A percentile compares a stretch with the other conserved stretches of the same genome.
Evolutionary conservation across 2,113 vertebrate genomes (phyloP).

Genomic region (Rhinoptilus africanus): DNA sequence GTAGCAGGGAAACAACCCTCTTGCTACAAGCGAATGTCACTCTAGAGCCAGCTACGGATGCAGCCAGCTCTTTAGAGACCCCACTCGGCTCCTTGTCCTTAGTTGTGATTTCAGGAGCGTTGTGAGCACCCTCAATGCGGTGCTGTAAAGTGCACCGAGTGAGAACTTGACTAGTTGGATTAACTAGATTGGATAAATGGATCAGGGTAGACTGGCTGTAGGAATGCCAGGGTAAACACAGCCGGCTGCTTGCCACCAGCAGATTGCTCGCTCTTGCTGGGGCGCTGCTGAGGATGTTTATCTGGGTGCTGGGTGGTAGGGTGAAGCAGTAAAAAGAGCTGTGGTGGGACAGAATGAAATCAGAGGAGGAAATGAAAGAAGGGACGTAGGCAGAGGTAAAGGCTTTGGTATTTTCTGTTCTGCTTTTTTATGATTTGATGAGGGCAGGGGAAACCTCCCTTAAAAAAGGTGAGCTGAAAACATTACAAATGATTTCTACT

Average conservation of each 20-base stretch:
- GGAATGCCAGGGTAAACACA: background rate
- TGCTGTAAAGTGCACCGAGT: background rate
- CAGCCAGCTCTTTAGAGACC: background rate
- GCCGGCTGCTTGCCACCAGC: background rate
- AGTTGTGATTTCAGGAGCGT: rapidly evolving
- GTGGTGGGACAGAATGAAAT: background rate
- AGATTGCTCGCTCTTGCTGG: background rate
- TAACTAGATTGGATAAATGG: background rate
- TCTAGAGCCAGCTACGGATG: background rate
- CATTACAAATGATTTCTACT: background rate
- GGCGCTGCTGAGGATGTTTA: background rate
- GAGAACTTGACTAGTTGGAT: background rate
- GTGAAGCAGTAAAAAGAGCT: background rate
- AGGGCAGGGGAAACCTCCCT: background rate
- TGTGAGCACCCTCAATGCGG: background rate
- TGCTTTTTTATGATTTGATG: background rate
- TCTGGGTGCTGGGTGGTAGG: background rate
- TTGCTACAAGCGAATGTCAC: rapidly evolving
- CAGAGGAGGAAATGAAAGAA: background rate
- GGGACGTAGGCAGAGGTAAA: background rate
- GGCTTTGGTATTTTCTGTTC: background rate
- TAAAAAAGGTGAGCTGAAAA: background rate
- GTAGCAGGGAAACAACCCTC: background rate
- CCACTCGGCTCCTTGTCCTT: rapidly evolving
- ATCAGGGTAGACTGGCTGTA: background rate